phyloP scores from a whole-genome alignment of 1,140 invertebrate species.

The Lamellibrachia luymesi region DNA sequence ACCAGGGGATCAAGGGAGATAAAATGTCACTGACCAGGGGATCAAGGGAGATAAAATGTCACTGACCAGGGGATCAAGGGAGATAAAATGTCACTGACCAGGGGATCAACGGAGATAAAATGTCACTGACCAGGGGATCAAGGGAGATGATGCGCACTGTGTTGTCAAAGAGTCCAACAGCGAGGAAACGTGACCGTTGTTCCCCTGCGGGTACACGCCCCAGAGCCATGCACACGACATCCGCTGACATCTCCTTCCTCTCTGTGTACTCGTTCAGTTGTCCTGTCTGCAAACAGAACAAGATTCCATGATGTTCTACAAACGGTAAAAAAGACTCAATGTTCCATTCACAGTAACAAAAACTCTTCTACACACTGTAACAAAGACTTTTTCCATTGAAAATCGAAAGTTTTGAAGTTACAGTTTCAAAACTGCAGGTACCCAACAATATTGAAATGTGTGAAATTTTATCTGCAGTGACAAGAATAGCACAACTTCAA shows the following conservation, averaged over 20 bases:
- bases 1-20: background rate
- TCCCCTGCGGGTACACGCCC: constrained; percentile 93
- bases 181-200: constrained; percentile 92
- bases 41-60: background rate
- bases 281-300: constrained; percentile 78
- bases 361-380: background rate
- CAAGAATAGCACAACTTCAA: too few relatives aligned
- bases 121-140: constrained; percentile 77
- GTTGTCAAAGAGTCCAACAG: constrained; percentile 93
- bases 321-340: too few relatives aligned
- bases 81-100: background rate
- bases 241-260: constrained; percentile 91
- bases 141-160: constrained; percentile 97
- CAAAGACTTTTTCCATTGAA: constrained; percentile 3
- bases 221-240: constrained; percentile 98
- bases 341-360: too few relatives aligned
- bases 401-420: too few relatives aligned
- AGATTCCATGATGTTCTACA: background rate
- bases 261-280: constrained; percentile 98
- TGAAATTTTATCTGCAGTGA: too few relatives aligned
- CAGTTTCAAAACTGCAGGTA: too few relatives aligned
- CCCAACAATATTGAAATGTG: too few relatives aligned
- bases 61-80: background rate
- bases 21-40: background rate
- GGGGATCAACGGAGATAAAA: background rate